A percentile compares a stretch with the other conserved stretches of the same genome.
phyloP scores from a whole-genome alignment of 1,140 invertebrate species.

The Atta cephalotes region DNA sequence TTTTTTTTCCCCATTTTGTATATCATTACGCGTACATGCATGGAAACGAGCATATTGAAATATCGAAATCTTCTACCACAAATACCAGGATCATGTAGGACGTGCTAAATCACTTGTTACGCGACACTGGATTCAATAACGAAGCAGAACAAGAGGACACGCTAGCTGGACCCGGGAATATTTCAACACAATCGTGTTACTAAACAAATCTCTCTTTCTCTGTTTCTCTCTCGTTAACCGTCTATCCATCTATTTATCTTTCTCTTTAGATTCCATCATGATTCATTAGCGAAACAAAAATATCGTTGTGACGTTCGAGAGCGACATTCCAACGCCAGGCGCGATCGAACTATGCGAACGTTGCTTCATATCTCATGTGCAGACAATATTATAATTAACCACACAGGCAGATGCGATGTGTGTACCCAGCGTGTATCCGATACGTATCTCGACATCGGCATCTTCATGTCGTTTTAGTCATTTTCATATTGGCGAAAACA shows the following conservation, averaged over 20 bases:
- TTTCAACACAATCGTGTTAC: conserved; percentile 34
- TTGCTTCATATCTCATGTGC: conserved; percentile 8
- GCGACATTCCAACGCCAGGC: conserved; percentile 1
- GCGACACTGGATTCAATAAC: conserved; percentile 34
- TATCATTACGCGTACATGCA: not conserved
- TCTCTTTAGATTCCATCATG: conserved; percentile 2
- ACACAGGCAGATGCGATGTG: not conserved
- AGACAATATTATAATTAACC: conserved; percentile 48
- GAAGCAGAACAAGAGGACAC: conserved; percentile 34
- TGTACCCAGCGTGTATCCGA: not conserved
- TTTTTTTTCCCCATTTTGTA: not conserved
- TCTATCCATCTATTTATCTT: not conserved
- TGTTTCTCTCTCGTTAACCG: not conserved
- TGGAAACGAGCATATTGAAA: conserved; percentile 19
- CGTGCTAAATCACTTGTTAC: conserved; percentile 52
- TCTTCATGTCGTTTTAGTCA: not conserved
- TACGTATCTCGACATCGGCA: conserved; percentile 24
- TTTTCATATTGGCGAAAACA: not conserved
- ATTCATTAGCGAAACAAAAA: conserved; percentile 42
- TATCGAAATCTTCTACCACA: not conserved
- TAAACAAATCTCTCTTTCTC: conserved; percentile 7
- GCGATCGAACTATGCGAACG: conserved; percentile 14
- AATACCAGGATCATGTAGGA: conserved; percentile 23
- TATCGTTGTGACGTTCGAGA: not conserved
- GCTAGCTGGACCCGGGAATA: not conserved